Conservation (phyloP, 1,140 invertebrate species). For the Ooceraea biroi region DNA sequence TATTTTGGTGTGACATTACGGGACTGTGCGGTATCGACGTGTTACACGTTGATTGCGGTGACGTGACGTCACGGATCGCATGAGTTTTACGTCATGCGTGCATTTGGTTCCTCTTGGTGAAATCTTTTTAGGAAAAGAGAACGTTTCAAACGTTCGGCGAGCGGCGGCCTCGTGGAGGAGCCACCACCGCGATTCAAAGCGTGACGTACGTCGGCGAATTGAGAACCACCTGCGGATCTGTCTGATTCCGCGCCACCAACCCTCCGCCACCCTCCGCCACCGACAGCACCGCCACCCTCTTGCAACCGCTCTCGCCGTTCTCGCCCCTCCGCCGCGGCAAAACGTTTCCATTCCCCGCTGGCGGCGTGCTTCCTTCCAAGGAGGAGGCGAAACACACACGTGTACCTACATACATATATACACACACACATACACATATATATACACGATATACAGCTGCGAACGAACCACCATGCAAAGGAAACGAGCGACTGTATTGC, state of each 20-base stretch:
- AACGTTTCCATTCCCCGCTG: constrained; percentile 53
- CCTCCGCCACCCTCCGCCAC: constrained; percentile 29
- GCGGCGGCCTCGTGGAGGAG: neutral
- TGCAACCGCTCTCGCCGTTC: constrained; percentile 20
- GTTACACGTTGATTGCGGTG: too few relatives aligned
- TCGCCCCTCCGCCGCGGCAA: neutral
- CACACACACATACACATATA: constrained; percentile 21
- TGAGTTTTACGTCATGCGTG: too few relatives aligned
- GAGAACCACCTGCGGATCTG: constrained; percentile 70
- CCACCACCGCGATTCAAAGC: neutral
- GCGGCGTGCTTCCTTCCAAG: constrained; percentile 48
- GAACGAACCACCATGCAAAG: constrained; percentile 57
- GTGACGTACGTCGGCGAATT: constrained; percentile 50
- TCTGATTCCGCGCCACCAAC: constrained; percentile 58
- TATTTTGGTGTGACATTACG: neutral
- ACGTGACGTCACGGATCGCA: too few relatives aligned
- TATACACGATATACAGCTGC: neutral
- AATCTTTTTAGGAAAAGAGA: too few relatives aligned
- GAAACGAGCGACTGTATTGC: constrained; percentile 62
- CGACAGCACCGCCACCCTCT: constrained; percentile 27
- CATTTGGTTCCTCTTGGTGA: too few relatives aligned
- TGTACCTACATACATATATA: constrained; percentile 9
- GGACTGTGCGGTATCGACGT: neutral
- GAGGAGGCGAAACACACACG: constrained; percentile 5
- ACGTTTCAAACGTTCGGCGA: too few relatives aligned